These are phyloP conservation scores for Agrotis segetum DNA, from an alignment of 2,888 invertebrate species.

Conservation along the genomic window DNA sequence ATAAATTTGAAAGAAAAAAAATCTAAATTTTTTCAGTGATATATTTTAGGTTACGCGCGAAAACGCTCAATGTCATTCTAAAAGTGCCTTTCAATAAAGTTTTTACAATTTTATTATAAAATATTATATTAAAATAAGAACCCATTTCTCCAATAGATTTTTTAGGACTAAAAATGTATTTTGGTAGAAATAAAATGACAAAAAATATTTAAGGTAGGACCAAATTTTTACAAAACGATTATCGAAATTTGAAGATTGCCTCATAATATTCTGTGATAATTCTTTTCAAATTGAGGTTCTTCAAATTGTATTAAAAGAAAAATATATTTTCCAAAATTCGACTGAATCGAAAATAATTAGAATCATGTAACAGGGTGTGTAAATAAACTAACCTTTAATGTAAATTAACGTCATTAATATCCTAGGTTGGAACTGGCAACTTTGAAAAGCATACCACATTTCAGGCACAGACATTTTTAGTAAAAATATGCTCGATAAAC, in stretches of 20 bases:
- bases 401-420: conserved; percentile 49
- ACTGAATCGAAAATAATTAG: conserved; percentile 70
- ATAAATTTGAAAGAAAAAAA: conserved; percentile 61
- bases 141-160: conserved; percentile 71
- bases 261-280: conserved; percentile 90
- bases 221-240: conserved; percentile 61
- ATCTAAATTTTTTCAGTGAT: conserved; percentile 72
- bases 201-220: conserved; percentile 61
- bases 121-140: conserved; percentile 29
- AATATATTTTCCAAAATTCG: conserved; percentile 52
- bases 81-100: conserved; percentile 78
- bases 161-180: conserved; percentile 71
- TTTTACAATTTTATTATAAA: conserved; percentile 55
- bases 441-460: conserved; percentile 10
- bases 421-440: conserved; percentile 52
- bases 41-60: conserved; percentile 68
- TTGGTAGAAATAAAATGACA: conserved; percentile 63
- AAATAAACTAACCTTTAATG: conserved; percentile 66
- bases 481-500: background rate
- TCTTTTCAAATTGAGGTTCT: conserved; percentile 89
- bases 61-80: conserved; percentile 88
- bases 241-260: conserved; percentile 84
- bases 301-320: conserved; percentile 78
- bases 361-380: conserved; percentile 71
- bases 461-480: background rate